Conservation (phyloP, 1,140 invertebrate genomes). For the Drosophila littoralis region DNA sequence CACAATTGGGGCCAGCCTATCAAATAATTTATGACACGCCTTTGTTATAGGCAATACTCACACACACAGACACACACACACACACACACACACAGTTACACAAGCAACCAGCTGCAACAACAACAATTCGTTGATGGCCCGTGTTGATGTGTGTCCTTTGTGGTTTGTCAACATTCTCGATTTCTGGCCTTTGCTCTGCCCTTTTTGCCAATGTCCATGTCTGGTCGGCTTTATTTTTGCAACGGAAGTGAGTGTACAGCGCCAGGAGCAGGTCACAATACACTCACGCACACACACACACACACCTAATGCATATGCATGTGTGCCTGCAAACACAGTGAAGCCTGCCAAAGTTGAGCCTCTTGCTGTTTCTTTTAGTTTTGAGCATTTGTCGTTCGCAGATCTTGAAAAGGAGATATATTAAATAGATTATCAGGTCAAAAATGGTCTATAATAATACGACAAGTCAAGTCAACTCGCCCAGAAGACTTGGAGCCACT, state of each 20-base stretch:
- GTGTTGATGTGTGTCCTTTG: conserved; percentile 61
- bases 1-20: conserved; percentile 64
- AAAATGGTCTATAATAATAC: too few species aligned
- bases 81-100: not conserved
- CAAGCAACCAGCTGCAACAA: not conserved
- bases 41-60: conserved; percentile 31
- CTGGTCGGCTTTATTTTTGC: conserved; percentile 54
- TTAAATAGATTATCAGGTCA: too few species aligned
- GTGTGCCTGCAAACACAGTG: conserved; percentile 24
- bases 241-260: conserved; percentile 64
- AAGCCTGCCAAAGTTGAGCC: conserved; percentile 1
- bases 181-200: conserved; percentile 23
- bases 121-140: conserved; percentile 18
- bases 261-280: conserved; percentile 42
- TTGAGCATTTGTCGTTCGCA: too few species aligned
- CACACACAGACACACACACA: conserved; percentile 1
- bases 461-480: too few species aligned
- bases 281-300: conserved; percentile 28
- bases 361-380: not conserved
- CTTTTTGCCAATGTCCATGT: conserved; percentile 44
- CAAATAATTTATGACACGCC: conserved; percentile 76
- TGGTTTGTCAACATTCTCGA: conserved; percentile 36
- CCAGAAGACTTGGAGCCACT: too few species aligned
- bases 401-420: too few species aligned
- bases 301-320: conserved; percentile 13